Evolutionary conservation across 2,797 vertebrate genomes (phyloP).

Genomic region (Sphenodon punctatus): DNA sequence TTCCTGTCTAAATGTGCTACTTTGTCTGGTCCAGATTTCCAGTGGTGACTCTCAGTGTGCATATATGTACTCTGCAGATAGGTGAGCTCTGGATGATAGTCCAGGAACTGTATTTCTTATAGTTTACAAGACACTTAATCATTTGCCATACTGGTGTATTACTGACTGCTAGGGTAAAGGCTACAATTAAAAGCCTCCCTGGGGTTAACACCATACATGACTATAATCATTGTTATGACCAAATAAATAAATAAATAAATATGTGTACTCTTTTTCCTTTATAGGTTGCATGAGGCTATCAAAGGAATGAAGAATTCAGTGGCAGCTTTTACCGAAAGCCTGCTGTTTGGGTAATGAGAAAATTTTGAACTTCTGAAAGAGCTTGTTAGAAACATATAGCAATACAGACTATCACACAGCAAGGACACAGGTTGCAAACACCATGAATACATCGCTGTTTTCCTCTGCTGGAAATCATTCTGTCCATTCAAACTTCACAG

Average conservation of each 20-base stretch:
- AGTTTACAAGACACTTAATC: neutral
- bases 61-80: no score
- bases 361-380: neutral
- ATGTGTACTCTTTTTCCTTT: slow-evolving; percentile 28
- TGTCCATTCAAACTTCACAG: slow-evolving; percentile 63
- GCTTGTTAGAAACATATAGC: slow-evolving; percentile 9
- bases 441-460: slow-evolving; percentile 72
- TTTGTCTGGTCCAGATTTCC: no score
- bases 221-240: neutral
- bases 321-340: neutral
- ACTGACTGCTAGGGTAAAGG: neutral
- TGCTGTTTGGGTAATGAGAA: slow-evolving; percentile 7
- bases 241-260: neutral
- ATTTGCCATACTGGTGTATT: neutral
- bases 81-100: no score
- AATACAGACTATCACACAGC: neutral
- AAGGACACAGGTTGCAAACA: neutral
- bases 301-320: slow-evolving; percentile 32
- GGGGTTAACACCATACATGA: neutral
- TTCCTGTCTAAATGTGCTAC: no score
- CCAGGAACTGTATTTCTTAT: neutral
- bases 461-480: slow-evolving; percentile 67
- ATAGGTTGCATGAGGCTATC: slow-evolving; percentile 52
- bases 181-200: neutral
- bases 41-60: no score